Percentiles rank a stretch among this genome's conserved stretches.
Evolutionary conservation across 2,888 invertebrate genomes (phyloP).

Genomic region (Rhopalosiphum nymphaeae): DNA sequence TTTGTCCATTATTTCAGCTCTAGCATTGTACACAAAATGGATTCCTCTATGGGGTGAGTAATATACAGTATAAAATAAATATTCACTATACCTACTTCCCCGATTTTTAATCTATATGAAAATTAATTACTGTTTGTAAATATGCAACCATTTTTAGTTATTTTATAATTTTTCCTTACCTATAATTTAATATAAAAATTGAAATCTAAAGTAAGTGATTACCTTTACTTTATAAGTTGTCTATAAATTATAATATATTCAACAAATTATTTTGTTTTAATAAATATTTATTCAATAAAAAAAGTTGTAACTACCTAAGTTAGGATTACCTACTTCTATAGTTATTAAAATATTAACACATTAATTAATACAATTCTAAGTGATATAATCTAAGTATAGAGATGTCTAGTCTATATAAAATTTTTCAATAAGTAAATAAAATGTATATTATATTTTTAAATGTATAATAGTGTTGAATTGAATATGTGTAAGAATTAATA

Average conservation of each 20-base stretch:
- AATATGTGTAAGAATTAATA: not conserved
- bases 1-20: conserved; percentile 16
- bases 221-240: not conserved
- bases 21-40: not conserved
- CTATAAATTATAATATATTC: not conserved
- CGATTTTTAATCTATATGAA: not conserved
- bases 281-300: not conserved
- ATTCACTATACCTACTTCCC: not conserved
- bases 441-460: not conserved
- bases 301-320: not conserved
- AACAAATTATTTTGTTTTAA: not conserved
- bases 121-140: not conserved
- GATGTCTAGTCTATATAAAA: not conserved
- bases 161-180: not conserved
- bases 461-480: not conserved
- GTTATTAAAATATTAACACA: not conserved
- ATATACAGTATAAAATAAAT: not conserved
- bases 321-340: not conserved
- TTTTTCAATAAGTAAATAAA: not conserved
- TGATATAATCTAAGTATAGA: not conserved
- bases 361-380: not conserved
- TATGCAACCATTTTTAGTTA: not conserved
- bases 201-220: not conserved
- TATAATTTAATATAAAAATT: not conserved
- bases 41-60: not conserved